Base-by-base conservation (phyloP, 2,113 vertebrate species). In the Cercocebus atys region DNA sequence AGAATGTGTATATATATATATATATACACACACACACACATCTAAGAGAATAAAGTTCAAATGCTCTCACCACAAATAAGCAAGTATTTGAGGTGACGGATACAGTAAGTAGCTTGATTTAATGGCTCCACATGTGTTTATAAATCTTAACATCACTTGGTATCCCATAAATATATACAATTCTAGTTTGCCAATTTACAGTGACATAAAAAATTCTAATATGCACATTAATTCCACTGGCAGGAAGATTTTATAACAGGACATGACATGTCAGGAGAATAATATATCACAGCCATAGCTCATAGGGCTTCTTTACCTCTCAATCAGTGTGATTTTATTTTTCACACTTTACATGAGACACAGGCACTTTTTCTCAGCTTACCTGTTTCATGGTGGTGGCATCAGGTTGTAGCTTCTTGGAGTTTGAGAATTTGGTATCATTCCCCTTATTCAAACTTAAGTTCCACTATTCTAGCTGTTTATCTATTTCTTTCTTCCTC, bases 311-410 rank as follows among this genome's bases (percentile, higher is more conserved):
- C 66, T 64, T 40, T 35, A 30, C 8, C 55, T 94, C 70, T 95
- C 57, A 83, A 84, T 55, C n/a, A 61, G 45, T 17, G 32, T 59
- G 30, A 43, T 55, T 92, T 95, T 70, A 79, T 93, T 66, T 22
- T 75, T 92, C 2, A 22, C 3, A 10, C 23, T 78, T 84, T 76
- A 5, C 12, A 12, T n/a, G 43, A n/a, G 43, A 23, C 1, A 27
- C 55, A 35, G n/a, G 30, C 16, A 50, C 8, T 70, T 84, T 91
- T 47, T 1, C 25, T 27, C 43, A 83, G 10, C 4, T 92, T 75
- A 38, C 5, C 1, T 85, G 27, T 40, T 86, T 80, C 55, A 70
- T 9, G 13, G 9, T 92, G 16, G 4, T 75, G 75, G 50, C 14
- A 50, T 80, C 40, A n/a, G 4, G 0, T 38, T 83, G 16, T 55